Conservation (phyloP, 2,113 vertebrate genomes). For the Cyprinodon brontotheroides region DNA sequence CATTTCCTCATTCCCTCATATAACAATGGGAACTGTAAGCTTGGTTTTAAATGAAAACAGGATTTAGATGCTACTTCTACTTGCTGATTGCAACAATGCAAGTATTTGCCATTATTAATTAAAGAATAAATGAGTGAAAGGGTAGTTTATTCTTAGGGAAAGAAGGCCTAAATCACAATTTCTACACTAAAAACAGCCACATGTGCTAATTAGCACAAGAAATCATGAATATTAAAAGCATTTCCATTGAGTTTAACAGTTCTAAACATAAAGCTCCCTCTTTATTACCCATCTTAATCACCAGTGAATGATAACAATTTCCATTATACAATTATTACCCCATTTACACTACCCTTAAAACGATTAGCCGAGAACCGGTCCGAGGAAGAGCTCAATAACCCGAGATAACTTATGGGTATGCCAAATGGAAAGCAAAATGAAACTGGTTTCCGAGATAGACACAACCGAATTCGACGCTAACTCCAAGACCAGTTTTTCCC, state of each 20-base stretch:
- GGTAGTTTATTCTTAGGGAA: background rate
- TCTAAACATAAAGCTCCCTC: constrained; percentile 1
- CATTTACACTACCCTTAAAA: too few species aligned
- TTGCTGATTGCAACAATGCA: constrained; percentile 6
- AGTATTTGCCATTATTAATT: background rate
- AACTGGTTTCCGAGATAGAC: too few species aligned
- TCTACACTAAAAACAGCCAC: background rate
- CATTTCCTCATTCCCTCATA: constrained; percentile 44
- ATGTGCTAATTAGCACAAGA: background rate
- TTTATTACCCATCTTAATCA: constrained; percentile 8
- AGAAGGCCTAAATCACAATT: background rate
- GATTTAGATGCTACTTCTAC: background rate
- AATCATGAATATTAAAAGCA: background rate
- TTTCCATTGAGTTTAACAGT: background rate
- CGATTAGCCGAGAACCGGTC: too few species aligned
- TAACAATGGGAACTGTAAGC: background rate
- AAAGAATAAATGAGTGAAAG: background rate
- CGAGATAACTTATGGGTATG: too few species aligned
- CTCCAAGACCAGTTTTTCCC: too few species aligned
- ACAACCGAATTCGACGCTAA: too few species aligned
- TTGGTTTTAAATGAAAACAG: constrained; percentile 3
- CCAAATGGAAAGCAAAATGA: too few species aligned
- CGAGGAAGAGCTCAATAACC: too few species aligned
- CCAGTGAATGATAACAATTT: background rate
- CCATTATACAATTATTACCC: too few species aligned